Base-by-base conservation (phyloP, 2,113 vertebrate species). In the Tyto alba region DNA sequence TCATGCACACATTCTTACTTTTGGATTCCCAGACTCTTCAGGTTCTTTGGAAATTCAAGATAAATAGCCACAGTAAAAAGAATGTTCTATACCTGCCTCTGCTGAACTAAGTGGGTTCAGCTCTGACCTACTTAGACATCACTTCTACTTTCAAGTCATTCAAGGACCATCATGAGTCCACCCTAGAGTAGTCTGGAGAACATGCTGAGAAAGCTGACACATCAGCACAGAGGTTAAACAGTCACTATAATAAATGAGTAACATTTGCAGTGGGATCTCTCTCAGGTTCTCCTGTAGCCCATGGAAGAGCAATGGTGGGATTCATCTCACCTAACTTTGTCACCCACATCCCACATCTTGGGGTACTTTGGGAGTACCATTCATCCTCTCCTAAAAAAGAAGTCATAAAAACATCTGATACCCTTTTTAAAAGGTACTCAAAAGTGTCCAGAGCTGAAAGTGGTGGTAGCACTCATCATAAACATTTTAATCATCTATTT, bases 131-230 rank as follows among this genome's bases (percentile, higher is more conserved):
- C 47, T 82, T 55, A 57, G 50, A 48, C 22, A 22, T 34, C 36
- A 48, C 21, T 84, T 84, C 18, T 9, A 27, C 14, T 57, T 87
- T 53, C 45, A 81, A 13, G 32, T 85, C 22, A n/a, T 50, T 85
- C 62, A 82, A 55, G 66, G n/a, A 93, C 11, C n/a, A 25, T 4
- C 0, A 0, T 48, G 73, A 57, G 20, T 30, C 50, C 36, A 43
- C 34, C 23, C 55, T 57, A 18, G 34, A 53, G 57, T 7, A 57
- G 68, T 36, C 41, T 75, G 7, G 56, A 90, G 59, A 85, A 19
- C 34, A 34, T 19, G 48, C 32, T 55, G 81, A 89, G 73, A 87
- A 84, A 84, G 85, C 34, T 67, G 59, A 57, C 1, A 2, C 36
- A 13, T 63, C 48, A 52, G 62, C 68, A 40, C 38, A 56, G 41